Evolutionary conservation across 2,888 invertebrate genomes (phyloP).

Genomic region (Netelia virgata): DNA sequence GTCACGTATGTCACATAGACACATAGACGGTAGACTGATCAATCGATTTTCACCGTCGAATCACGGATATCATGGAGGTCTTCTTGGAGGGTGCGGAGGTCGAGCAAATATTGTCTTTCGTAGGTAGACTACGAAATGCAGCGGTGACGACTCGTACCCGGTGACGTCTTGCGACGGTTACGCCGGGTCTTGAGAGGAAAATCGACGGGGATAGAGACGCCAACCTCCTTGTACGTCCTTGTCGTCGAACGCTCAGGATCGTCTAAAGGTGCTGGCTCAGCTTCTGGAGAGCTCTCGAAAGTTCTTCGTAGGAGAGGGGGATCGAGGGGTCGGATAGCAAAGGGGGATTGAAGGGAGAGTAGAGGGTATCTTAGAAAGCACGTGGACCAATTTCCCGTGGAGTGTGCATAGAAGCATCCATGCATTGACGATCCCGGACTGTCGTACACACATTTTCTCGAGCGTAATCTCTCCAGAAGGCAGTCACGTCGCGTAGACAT

Average conservation of each 20-base stretch:
- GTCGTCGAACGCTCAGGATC: conserved; percentile 34
- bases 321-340: conserved; percentile 13
- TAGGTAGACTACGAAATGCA: conserved; percentile 68
- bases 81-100: conserved; percentile 68
- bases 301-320: conserved; percentile 30
- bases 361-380: conserved; percentile 51
- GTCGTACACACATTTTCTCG: conserved; percentile 72
- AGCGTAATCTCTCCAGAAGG: conserved; percentile 56
- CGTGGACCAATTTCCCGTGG: conserved; percentile 63
- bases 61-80: conserved; percentile 75
- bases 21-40: conserved; percentile 64
- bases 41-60: conserved; percentile 75
- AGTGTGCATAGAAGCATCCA: conserved; percentile 72
- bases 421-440: conserved; percentile 77
- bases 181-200: conserved; percentile 65
- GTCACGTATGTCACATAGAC: conserved; percentile 25
- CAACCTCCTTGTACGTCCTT: conserved; percentile 27
- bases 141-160: conserved; percentile 35
- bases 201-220: conserved; percentile 63
- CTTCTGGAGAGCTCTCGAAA: conserved; percentile 47
- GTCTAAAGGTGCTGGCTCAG: conserved; percentile 56
- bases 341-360: conserved; percentile 45
- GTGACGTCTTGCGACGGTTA: conserved; percentile 24
- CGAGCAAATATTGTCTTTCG: conserved; percentile 78
- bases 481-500: conserved; percentile 23